These are phyloP conservation scores for Hipparchia semele DNA, from an alignment of 2,888 invertebrate genomes.

Conservation along the genomic window DNA sequence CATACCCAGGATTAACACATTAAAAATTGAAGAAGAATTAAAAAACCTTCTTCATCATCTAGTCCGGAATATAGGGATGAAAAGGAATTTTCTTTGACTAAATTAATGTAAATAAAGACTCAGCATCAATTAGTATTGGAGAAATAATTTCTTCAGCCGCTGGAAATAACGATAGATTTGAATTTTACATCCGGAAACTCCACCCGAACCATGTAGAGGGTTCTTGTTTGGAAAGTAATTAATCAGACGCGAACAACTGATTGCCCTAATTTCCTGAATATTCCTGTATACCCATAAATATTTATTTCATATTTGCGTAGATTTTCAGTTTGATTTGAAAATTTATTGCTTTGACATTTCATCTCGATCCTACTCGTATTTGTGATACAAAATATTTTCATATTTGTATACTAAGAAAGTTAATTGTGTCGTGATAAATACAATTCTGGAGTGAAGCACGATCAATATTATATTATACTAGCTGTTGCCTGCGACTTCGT, in stretches of 20 bases:
- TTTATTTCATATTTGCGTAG: constrained; percentile 19
- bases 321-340: constrained; percentile 7
- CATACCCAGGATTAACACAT: too few species aligned
- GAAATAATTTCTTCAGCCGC: not conserved
- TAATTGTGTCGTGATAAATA: too few species aligned
- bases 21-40: too few species aligned
- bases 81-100: too few species aligned
- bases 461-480: too few species aligned
- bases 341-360: constrained; percentile 18
- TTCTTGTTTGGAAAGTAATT: constrained; percentile 19
- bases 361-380: constrained; percentile 20
- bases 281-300: constrained; percentile 7
- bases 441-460: too few species aligned
- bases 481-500: too few species aligned
- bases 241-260: constrained; percentile 13
- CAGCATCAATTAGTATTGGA: too few species aligned
- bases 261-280: constrained; percentile 6
- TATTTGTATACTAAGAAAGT: not conserved
- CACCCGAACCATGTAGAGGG: constrained; percentile 9
- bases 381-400: constrained; percentile 12
- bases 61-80: too few species aligned
- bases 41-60: too few species aligned
- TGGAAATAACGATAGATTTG: constrained; percentile 1
- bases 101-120: too few species aligned
- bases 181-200: constrained; percentile 4